Conservation (phyloP, 2,888 invertebrate species). For the Odontocerum albicorne region DNA sequence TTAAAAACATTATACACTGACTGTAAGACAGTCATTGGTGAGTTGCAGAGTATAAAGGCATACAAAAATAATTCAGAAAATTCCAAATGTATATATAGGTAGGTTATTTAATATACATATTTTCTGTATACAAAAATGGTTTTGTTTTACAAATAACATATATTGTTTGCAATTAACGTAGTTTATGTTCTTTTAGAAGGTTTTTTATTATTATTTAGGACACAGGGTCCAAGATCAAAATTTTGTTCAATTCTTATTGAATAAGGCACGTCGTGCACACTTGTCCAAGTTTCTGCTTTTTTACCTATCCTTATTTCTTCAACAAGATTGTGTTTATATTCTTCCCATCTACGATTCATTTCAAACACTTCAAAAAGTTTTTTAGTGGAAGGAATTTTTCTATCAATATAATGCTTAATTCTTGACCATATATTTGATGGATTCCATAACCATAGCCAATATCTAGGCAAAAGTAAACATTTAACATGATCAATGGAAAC, state of each 20-base stretch:
- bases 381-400: slow-evolving; percentile 45
- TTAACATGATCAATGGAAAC: slow-evolving; percentile 57
- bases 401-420: slow-evolving; percentile 61
- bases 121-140: too few relatives aligned
- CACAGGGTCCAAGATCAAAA: slow-evolving; percentile 43
- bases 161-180: too few relatives aligned
- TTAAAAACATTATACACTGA: too few relatives aligned
- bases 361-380: slow-evolving; percentile 38
- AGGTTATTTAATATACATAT: too few relatives aligned
- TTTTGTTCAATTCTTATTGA: slow-evolving; percentile 63
- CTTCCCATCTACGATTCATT: slow-evolving; percentile 58
- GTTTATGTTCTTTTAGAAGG: too few relatives aligned
- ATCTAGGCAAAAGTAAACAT: slow-evolving; percentile 69
- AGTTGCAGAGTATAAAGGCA: too few relatives aligned
- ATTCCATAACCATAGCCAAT: slow-evolving; percentile 68
- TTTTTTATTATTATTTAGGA: too few relatives aligned
- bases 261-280: slow-evolving; percentile 65
- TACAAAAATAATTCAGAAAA: too few relatives aligned
- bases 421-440: slow-evolving; percentile 67
- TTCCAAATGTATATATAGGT: too few relatives aligned
- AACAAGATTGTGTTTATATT: slow-evolving; percentile 55
- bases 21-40: too few relatives aligned
- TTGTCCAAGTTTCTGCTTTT: slow-evolving; percentile 57
- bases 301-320: slow-evolving; percentile 53
- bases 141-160: too few relatives aligned